Evolutionary conservation across 2,797 vertebrate genomes (phyloP).

Genomic region (Nannoperca australis): DNA sequence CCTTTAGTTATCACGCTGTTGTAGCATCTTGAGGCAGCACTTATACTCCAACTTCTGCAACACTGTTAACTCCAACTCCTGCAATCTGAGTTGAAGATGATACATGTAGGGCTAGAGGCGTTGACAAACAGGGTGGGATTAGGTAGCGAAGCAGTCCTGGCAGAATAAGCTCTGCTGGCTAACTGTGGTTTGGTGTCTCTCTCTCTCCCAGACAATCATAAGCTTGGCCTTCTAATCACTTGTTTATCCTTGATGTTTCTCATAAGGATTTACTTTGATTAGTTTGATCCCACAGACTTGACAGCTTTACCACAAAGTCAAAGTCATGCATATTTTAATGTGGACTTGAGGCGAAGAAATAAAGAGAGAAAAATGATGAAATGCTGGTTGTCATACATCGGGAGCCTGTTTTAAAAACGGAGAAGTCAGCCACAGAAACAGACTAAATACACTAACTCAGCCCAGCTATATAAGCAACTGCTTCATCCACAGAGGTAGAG

Average conservation of each 20-base stretch:
- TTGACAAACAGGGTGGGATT: constrained; percentile 67
- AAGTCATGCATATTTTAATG: constrained; percentile 71
- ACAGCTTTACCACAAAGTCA: constrained; percentile 70
- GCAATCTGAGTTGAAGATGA: constrained; percentile 55
- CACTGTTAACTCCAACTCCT: constrained; percentile 46
- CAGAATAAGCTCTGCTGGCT: constrained; percentile 54
- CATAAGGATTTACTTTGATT: constrained; percentile 72
- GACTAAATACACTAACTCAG: constrained; percentile 33
- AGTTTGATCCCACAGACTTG: constrained; percentile 65
- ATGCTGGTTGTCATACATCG: constrained; percentile 49
- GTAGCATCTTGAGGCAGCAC: constrained; percentile 56
- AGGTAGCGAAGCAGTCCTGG: constrained; percentile 46
- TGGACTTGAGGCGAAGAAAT: constrained; percentile 50
- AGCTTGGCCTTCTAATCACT: constrained; percentile 64
- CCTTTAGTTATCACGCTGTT: constrained; percentile 31
- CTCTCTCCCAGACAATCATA: constrained; percentile 53
- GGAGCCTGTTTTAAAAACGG: constrained; percentile 36
- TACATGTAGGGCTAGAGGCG: constrained; percentile 56
- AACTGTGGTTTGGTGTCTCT: constrained; percentile 9
- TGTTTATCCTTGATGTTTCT: constrained; percentile 68
- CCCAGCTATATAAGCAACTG: constrained; percentile 16
- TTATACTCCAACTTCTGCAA: constrained; percentile 48
- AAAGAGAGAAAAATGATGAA: constrained; percentile 42
- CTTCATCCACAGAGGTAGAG: constrained; percentile 18
- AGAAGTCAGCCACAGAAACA: constrained; percentile 31